These are phyloP conservation scores for Fistularia commersonii DNA, from an alignment of 2,797 vertebrate species.

Conservation along the genomic window DNA sequence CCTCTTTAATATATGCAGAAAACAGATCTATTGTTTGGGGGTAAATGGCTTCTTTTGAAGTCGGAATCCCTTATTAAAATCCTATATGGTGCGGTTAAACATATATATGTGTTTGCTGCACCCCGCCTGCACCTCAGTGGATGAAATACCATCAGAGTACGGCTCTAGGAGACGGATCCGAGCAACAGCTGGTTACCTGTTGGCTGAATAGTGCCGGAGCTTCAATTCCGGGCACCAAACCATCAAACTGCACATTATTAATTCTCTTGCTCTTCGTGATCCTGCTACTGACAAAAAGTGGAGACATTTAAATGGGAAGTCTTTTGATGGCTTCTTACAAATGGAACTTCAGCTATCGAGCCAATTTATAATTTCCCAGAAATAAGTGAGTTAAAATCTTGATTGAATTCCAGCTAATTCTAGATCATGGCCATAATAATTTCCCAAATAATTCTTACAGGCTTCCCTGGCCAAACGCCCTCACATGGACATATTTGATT, in stretches of 20 bases:
- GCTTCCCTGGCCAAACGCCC: slow-evolving; percentile 20
- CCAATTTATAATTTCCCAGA: slow-evolving; percentile 55
- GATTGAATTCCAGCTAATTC: slow-evolving; percentile 52
- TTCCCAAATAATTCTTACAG: slow-evolving; percentile 27
- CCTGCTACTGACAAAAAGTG: slow-evolving; percentile 39
- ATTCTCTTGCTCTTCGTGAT: neutral
- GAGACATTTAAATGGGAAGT: slow-evolving; percentile 41
- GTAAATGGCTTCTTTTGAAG: slow-evolving; percentile 62
- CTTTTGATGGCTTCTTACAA: slow-evolving; percentile 36
- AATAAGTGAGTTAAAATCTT: slow-evolving; percentile 60
- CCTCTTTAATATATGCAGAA: slow-evolving; percentile 39
- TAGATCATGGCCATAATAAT: slow-evolving; percentile 34
- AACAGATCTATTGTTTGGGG: slow-evolving; percentile 52
- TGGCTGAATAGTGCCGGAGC: slow-evolving; percentile 27
- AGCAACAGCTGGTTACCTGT: slow-evolving; percentile 54
- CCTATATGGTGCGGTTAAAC: slow-evolving; percentile 25
- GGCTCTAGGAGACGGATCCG: slow-evolving; percentile 21
- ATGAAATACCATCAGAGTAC: slow-evolving; percentile 24
- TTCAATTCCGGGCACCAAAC: slow-evolving; percentile 14
- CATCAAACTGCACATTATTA: slow-evolving; percentile 11
- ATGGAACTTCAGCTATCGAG: slow-evolving; percentile 43
- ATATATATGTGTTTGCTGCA: slow-evolving; percentile 25
- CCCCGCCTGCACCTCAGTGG: slow-evolving; percentile 15
- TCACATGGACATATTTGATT: slow-evolving; percentile 2
- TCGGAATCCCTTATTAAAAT: slow-evolving; percentile 54